Base-by-base conservation (phyloP, 2,113 vertebrate species). In the Corythaixoides concolor region DNA sequence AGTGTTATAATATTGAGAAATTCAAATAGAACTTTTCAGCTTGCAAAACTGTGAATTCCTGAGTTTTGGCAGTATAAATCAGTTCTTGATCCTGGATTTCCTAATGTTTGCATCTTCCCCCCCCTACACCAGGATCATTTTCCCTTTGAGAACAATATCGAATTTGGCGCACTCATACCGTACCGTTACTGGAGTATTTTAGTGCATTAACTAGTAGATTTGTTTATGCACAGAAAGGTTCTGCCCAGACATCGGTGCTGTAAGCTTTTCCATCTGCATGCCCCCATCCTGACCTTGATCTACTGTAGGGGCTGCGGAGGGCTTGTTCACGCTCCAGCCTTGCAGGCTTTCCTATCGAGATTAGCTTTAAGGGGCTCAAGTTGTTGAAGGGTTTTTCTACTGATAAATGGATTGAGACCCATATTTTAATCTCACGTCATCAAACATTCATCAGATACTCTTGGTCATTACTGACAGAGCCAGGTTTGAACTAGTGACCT, bases 351-450 rank as follows among this genome's bases (percentile, higher is more conserved):
- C 64, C 89, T 76, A 1, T 64, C 0, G 6, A 70, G 88, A 82
- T 96, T 58, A 73, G 69, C 87, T 91, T 68, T 24, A 39, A 87
- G 84, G 81, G 84, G 74, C 53, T 91, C 8, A 15, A 94, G 85
- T 55, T 97, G 95, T 63, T 97, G 95, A 95, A 94, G 93, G 91
- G 75, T 68, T 95, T 96, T 91, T 83, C 88, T 63, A 59, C 91
- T 93, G 88, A 96, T 94, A 95, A 94, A 95, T 94, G 92, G 93
- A 91, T 88, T 27, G 88, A 96, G 85, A 91, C 59, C 78, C 59
- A 30, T 95, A 95, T 96, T 96, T 96, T 96, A 95, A 96, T 96
- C 95, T 96, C 95, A 96, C 63, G 9, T 90, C 95, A 96, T 97
- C 95, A 97, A 96, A 93, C 95, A 96, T 96, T 96, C 96, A 91